Evolutionary conservation across 2,888 invertebrate species (phyloP).

Genomic region (Biston stratarius): DNA sequence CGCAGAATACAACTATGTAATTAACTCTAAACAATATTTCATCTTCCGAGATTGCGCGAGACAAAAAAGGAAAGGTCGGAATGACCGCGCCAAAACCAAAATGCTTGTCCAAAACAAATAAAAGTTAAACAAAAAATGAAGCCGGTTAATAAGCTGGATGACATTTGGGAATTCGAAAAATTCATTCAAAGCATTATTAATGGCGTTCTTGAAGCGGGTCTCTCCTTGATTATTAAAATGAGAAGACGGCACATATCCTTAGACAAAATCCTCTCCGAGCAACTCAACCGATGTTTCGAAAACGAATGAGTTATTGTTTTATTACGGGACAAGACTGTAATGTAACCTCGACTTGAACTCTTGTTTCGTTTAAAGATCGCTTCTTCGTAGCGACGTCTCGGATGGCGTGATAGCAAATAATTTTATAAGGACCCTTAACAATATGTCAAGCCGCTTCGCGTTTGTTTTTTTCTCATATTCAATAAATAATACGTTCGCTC

Average conservation of each 20-base stretch:
- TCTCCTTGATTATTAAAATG: slow-evolving; percentile 75
- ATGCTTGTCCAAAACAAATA: slow-evolving; percentile 81
- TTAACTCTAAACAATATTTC: slow-evolving; percentile 85
- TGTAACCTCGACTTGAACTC: slow-evolving; percentile 58
- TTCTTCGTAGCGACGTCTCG: slow-evolving; percentile 65
- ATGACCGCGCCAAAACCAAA: slow-evolving; percentile 85
- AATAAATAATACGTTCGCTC: slow-evolving; percentile 82
- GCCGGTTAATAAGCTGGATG: slow-evolving; percentile 86
- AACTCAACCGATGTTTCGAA: slow-evolving; percentile 58
- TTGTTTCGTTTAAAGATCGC: slow-evolving; percentile 68
- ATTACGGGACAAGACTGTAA: slow-evolving; percentile 63
- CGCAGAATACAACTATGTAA: slow-evolving; percentile 73
- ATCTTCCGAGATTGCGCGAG: slow-evolving; percentile 77
- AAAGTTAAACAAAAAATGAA: slow-evolving; percentile 83
- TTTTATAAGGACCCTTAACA: slow-evolving; percentile 83
- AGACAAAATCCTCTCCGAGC: slow-evolving; percentile 63
- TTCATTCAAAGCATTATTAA: slow-evolving; percentile 83
- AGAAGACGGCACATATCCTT: slow-evolving; percentile 73
- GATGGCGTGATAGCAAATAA: slow-evolving; percentile 85
- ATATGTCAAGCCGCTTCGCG: slow-evolving; percentile 79
- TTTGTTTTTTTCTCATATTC: slow-evolving; percentile 77
- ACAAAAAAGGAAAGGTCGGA: slow-evolving; percentile 82
- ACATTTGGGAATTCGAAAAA: slow-evolving; percentile 85
- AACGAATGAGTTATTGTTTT: slow-evolving; percentile 56
- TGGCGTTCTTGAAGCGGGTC: slow-evolving; percentile 76